Conservation (phyloP, 2,113 vertebrate species). For the Tricholaema leucomelas region DNA sequence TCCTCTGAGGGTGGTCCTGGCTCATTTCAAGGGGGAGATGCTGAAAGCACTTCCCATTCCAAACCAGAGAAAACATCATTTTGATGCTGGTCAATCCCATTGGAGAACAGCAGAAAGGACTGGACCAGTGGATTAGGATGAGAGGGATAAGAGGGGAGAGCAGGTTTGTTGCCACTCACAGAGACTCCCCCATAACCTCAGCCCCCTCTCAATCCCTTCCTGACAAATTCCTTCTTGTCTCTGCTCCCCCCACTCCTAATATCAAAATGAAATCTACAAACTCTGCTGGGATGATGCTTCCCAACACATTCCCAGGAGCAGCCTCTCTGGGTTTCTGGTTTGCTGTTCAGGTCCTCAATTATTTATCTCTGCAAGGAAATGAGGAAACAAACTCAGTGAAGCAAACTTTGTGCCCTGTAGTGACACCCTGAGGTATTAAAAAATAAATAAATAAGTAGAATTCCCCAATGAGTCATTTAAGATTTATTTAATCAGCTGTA, state of each 20-base stretch:
- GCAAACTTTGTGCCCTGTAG: constrained; percentile 40
- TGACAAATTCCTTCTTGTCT: neutral
- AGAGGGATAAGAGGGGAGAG: neutral
- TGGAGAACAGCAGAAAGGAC: neutral
- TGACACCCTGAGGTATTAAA: neutral
- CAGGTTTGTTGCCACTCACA: fast-evolving
- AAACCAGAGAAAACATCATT: neutral
- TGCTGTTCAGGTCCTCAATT: constrained; percentile 21
- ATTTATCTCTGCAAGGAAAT: constrained; percentile 3
- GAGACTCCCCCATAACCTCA: neutral
- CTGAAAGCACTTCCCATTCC: neutral
- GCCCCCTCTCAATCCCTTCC: neutral
- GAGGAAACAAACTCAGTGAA: constrained; percentile 4
- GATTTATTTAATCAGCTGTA: constrained; percentile 34
- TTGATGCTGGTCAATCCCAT: neutral
- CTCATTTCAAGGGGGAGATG: neutral
- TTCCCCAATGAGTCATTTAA: constrained; percentile 36
- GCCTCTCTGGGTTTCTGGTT: constrained; percentile 13
- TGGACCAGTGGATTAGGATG: neutral
- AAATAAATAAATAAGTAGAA: neutral
- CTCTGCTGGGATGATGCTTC: neutral
- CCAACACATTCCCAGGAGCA: neutral
- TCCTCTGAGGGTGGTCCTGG: neutral
- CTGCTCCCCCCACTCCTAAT: neutral
- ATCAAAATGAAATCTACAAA: neutral